Conservation (phyloP, 2,113 vertebrate genomes). For the Morone chrysops region DNA sequence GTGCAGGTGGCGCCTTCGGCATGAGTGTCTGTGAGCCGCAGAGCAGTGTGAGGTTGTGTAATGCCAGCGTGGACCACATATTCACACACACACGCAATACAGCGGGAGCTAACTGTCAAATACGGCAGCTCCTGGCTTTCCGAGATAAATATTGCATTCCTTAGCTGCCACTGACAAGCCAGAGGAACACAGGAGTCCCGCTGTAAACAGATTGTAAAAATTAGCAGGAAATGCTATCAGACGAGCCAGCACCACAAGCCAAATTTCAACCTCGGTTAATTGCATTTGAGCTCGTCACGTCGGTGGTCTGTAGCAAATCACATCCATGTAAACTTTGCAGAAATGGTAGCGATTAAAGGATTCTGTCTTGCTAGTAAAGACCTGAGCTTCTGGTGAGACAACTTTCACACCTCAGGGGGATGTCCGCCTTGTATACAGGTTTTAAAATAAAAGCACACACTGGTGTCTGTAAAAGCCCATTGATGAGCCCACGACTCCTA, state of each 20-base stretch:
- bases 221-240: background rate
- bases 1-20: conserved; percentile 8
- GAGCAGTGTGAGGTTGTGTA: background rate
- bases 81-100: conserved; percentile 42
- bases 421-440: conserved; percentile 5
- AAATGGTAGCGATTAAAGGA: background rate
- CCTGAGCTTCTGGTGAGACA: background rate
- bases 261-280: background rate
- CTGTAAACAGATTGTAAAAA: conserved; percentile 26
- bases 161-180: background rate
- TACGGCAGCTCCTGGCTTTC: conserved; percentile 12
- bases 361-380: conserved; percentile 3
- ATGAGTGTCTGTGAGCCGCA: conserved; percentile 9
- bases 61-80: background rate
- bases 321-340: background rate
- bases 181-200: background rate
- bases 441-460: conserved; percentile 1
- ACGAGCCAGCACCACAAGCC: background rate
- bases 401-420: conserved; percentile 30
- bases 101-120: conserved; percentile 26
- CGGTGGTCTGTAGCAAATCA: background rate
- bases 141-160: conserved; percentile 24
- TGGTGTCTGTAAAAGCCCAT: conserved; percentile 5
- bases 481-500: background rate
- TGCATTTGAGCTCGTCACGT: background rate